phyloP scores from a whole-genome alignment of 2,113 vertebrate species.

The Synodontis membranacea region DNA sequence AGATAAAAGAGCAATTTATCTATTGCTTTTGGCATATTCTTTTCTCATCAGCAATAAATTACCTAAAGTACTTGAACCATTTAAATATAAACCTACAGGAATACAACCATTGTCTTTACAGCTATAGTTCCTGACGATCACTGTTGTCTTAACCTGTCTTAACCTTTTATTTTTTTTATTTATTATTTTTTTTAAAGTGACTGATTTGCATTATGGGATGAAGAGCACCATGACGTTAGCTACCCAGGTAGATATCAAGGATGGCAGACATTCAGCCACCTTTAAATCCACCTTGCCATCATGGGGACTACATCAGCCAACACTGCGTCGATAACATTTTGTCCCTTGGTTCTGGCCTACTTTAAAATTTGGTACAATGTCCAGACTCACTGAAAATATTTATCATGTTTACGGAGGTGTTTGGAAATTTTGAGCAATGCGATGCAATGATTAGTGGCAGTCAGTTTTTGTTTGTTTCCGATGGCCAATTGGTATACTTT shows the following conservation, averaged over 20 bases:
- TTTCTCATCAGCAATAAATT: too few species aligned
- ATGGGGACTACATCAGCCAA: background rate
- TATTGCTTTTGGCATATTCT: too few species aligned
- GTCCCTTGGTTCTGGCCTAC: background rate
- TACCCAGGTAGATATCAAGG: background rate
- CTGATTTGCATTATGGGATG: background rate
- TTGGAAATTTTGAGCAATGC: background rate
- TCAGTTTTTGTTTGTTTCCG: too few species aligned
- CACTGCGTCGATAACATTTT: background rate
- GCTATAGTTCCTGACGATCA: too few species aligned
- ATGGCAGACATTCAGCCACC: background rate
- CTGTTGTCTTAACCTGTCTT: too few species aligned
- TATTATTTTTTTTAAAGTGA: too few species aligned
- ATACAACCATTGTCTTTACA: too few species aligned
- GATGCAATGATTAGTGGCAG: background rate
- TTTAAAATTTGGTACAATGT: background rate
- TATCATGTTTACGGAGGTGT: background rate
- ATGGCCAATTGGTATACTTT: background rate
- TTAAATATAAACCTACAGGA: too few species aligned
- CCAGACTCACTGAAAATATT: background rate
- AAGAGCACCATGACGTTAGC: background rate
- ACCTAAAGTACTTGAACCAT: too few species aligned
- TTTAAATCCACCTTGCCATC: background rate
- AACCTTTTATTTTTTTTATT: too few species aligned
- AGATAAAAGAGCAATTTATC: background rate